phyloP scores from a whole-genome alignment of 2,888 invertebrate genomes.

The Drosophila mimica region DNA sequence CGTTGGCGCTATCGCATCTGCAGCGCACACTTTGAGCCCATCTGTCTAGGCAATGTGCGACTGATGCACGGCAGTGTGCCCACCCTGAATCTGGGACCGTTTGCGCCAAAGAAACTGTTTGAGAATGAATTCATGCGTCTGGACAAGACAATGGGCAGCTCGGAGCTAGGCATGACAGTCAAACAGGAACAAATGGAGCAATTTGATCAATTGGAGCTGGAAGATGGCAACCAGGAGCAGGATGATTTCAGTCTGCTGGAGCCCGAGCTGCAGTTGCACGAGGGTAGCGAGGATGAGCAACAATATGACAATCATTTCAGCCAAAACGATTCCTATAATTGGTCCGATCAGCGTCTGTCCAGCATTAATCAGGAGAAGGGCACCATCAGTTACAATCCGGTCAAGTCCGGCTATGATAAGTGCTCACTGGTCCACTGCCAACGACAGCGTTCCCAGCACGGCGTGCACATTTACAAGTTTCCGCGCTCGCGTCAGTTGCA shows the following conservation, averaged over 20 bases:
- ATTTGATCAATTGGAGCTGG: constrained; percentile 8
- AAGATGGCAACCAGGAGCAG: constrained; percentile 26
- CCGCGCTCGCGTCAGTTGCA: constrained; percentile 62
- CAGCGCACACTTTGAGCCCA: constrained; percentile 72
- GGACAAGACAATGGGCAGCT: constrained; percentile 43
- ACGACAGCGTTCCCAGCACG: constrained; percentile 65
- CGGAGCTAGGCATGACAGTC: neutral
- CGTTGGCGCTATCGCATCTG: constrained; percentile 80
- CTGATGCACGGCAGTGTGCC: constrained; percentile 75
- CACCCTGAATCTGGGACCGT: constrained; percentile 65
- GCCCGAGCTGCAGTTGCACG: constrained; percentile 52
- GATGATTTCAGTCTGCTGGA: constrained; percentile 40
- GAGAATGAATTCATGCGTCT: constrained; percentile 59
- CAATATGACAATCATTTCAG: constrained; percentile 3
- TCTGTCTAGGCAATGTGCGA: constrained; percentile 64
- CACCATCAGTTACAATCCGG: constrained; percentile 49
- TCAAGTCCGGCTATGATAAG: constrained; percentile 73
- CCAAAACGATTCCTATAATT: constrained; percentile 10
- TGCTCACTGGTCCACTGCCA: constrained; percentile 71
- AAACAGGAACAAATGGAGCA: constrained; percentile 17
- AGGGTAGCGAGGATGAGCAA: constrained; percentile 28
- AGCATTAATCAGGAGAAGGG: constrained; percentile 43
- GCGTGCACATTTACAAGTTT: constrained; percentile 73
- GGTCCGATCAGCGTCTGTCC: constrained; percentile 34
- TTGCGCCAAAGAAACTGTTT: constrained; percentile 61